phyloP scores from a whole-genome alignment of 2,797 vertebrate species.

The Taeniopygia guttata region DNA sequence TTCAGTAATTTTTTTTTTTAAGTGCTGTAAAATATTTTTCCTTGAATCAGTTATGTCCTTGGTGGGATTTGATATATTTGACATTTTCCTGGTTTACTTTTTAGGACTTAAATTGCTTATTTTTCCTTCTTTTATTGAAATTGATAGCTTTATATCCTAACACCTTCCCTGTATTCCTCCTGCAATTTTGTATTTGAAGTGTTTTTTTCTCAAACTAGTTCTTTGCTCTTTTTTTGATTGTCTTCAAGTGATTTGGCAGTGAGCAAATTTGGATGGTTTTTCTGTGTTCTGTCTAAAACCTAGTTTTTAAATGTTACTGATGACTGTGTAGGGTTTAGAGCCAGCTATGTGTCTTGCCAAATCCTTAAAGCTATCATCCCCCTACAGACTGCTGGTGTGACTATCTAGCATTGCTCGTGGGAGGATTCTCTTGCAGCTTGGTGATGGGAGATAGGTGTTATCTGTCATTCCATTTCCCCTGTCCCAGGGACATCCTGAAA shows the following conservation, averaged over 20 bases:
- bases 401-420: background rate
- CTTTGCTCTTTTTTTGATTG: background rate
- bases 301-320: constrained; percentile 32
- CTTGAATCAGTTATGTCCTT: background rate
- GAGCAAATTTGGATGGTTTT: background rate
- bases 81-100: background rate
- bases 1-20: background rate
- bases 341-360: constrained; percentile 18
- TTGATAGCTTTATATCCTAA: background rate
- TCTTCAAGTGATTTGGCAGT: constrained; percentile 15
- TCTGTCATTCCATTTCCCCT: background rate
- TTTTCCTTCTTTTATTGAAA: background rate
- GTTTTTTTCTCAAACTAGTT: background rate
- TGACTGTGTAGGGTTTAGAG: background rate
- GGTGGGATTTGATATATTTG: background rate
- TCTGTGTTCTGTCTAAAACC: background rate
- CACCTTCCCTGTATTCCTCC: background rate
- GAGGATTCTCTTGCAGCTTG: background rate
- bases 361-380: background rate
- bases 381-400: background rate
- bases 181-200: background rate
- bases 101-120: background rate
- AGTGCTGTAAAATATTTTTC: background rate
- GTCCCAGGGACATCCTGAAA: background rate
- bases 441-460: background rate